phyloP scores from a whole-genome alignment of 1,140 invertebrate species.

The Chlorops oryzae region DNA sequence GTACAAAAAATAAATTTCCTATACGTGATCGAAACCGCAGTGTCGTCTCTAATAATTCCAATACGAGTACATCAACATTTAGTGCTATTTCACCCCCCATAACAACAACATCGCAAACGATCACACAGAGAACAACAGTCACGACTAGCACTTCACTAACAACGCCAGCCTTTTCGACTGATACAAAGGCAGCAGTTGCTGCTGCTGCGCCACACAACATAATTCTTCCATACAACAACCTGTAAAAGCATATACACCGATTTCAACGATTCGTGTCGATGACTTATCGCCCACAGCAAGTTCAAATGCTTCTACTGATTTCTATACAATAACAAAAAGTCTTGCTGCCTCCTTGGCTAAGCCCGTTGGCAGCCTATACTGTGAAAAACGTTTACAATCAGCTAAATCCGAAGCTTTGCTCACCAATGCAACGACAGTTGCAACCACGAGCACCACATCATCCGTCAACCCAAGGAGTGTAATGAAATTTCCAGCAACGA shows the following conservation, averaged over 20 bases:
- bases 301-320: conserved; percentile 9
- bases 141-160: background rate
- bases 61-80: conserved; percentile 3
- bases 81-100: background rate
- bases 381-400: conserved; percentile 40
- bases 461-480: no score
- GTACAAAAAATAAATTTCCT: conserved; percentile 47
- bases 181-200: no score
- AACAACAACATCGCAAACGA: background rate
- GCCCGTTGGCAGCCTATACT: conserved; percentile 37
- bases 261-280: no score
- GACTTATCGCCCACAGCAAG: no score
- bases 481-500: no score
- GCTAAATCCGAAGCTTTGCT: conserved; percentile 40
- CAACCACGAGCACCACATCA: no score
- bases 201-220: no score
- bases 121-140: background rate
- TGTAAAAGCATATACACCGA: no score
- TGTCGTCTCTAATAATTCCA: background rate
- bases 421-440: background rate
- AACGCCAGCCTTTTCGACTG: background rate
- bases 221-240: no score
- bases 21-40: conserved; percentile 36
- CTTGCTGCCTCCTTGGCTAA: conserved; percentile 33
- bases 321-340: conserved; percentile 33